Base-by-base conservation (phyloP, 2,113 vertebrate genomes). In the rabbit (Oryctolagus cuniculus) region DNA sequence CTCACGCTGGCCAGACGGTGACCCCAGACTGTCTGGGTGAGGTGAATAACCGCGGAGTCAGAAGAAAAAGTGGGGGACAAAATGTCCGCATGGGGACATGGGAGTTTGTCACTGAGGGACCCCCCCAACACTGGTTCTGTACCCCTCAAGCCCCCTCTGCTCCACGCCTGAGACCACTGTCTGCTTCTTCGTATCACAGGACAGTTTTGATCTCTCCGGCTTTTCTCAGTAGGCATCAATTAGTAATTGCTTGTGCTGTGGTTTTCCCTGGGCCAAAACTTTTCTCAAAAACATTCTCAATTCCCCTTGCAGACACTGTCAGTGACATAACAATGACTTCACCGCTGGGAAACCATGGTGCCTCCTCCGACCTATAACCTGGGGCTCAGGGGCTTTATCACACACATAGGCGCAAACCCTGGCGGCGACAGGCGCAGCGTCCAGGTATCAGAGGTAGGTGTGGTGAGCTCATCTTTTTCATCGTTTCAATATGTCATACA, bases 161-260 rank as follows among this genome's bases (percentile, higher is more conserved):
- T 44, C 44, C 66, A 73, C 29, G 29, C 27, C 11, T 3, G n/a
- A 64, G 49, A 78, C 27, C 44, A 22, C 31, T 29, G 29, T 61
- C 44, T 44, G 12, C 49, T 61, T 49, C 63, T 31, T 49, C n/a
- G n/a, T 27, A 36, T 72, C 55, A 64, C n/a, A 73, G 66, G 55
- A n/a, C 80, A 64, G 80, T 90, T 85, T 94, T 64, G 73, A 38
- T 70, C 64, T 69, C 79, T 78, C 53, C 66, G 81, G 81, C 27
- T 22, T 66, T 85, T 86, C 73, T 86, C 66, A 64, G 61, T 29
- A 64, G 86, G 31, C 53, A 36, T n/a, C 27, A 2, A 10, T 78
- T 55, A 25, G 38, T 81, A 51, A 66, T 55, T 90, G 55, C 44
- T 90, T 31, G 19, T 66, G 83, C 34, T 94, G 55, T 61, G 12